Percentiles rank a stretch among this genome's conserved stretches.
These are phyloP conservation scores for Bradypodion ventrale DNA, from an alignment of 2,797 vertebrate genomes.

Conservation along the genomic window DNA sequence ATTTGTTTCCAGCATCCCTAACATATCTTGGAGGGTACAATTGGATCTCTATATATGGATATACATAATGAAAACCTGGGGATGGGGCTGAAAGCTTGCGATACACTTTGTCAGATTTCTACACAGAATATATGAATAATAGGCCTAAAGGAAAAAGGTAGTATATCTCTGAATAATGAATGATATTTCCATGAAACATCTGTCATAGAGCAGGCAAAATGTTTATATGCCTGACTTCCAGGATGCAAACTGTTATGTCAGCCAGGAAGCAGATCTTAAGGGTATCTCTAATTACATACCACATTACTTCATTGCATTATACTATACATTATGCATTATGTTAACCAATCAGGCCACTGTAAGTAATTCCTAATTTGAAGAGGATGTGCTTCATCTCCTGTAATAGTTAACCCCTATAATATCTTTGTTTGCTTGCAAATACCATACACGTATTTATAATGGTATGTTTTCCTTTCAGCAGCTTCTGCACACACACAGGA, in stretches of 20 bases:
- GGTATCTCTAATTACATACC: neutral
- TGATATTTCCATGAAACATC: neutral
- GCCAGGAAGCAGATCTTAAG: neutral
- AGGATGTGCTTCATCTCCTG: neutral
- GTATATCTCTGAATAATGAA: neutral
- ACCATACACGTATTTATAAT: neutral
- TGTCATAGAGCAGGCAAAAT: neutral
- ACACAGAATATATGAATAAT: no score
- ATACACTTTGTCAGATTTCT: neutral
- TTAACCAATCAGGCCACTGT: neutral
- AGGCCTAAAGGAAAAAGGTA: neutral
- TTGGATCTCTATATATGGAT: no score
- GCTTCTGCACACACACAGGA: neutral
- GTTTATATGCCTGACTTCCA: conserved; percentile 7
- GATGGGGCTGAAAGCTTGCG: neutral
- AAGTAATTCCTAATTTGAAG: neutral
- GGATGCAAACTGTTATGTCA: conserved; percentile 2
- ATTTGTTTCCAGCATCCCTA: no score
- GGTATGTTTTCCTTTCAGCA: neutral
- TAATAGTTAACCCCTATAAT: neutral
- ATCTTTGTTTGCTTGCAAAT: neutral
- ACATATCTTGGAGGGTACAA: no score
- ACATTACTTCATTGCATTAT: conserved; percentile 20
- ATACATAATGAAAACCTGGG: no score
- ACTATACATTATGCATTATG: conserved; percentile 17